phyloP scores from a whole-genome alignment of 2,797 vertebrate genomes.

The Sebastolobus altivelis region DNA sequence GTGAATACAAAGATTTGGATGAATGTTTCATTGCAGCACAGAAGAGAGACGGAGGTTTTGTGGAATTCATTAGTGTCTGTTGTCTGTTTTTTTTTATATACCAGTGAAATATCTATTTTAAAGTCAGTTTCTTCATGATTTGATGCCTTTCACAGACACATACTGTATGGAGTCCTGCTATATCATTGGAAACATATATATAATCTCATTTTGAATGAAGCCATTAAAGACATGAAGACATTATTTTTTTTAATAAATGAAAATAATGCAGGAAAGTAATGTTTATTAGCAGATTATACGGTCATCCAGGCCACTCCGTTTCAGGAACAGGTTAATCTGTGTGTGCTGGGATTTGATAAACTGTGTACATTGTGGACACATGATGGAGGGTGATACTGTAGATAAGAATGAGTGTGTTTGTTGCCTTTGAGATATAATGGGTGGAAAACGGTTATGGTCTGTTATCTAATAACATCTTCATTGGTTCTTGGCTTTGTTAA shows the following conservation, averaged over 20 bases:
- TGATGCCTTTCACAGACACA: neutral
- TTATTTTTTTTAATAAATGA: neutral
- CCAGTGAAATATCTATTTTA: conserved; percentile 8
- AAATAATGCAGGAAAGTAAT: neutral
- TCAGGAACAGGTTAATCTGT: neutral
- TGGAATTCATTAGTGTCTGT: conserved; percentile 21
- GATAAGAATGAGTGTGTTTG: conserved; percentile 14
- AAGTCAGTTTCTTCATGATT: neutral
- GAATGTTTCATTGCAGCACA: conserved; percentile 21
- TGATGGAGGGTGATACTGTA: conserved; percentile 26
- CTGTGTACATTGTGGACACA: conserved; percentile 11
- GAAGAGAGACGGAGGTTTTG: conserved; percentile 12
- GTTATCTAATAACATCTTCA: conserved; percentile 45
- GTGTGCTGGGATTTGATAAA: conserved; percentile 21
- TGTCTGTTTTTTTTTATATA: conserved; percentile 8
- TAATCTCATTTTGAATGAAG: neutral
- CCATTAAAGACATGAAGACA: neutral
- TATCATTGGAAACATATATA: neutral
- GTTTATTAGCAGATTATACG: neutral
- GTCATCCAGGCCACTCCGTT: neutral
- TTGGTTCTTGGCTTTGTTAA: conserved; percentile 24
- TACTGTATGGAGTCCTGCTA: neutral
- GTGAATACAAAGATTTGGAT: conserved; percentile 30
- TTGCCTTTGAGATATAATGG: conserved; percentile 19
- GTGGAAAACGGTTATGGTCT: neutral